These are phyloP conservation scores for Engystomops pustulosus DNA, from an alignment of 2,113 vertebrate species.

Conservation along the genomic window DNA sequence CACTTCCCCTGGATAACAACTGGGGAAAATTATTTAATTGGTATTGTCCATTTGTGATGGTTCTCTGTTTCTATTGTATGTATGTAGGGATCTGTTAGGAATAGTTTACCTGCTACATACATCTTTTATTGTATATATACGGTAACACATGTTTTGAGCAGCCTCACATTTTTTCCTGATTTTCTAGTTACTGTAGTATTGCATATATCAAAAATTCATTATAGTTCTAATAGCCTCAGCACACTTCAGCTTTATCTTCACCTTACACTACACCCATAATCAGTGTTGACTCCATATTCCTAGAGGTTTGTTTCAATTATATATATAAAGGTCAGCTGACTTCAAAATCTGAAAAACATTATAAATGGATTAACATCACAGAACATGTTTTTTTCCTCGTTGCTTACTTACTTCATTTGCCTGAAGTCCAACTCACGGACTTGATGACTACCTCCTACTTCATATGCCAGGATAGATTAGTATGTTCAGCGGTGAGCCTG, in stretches of 20 bases:
- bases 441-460: conserved; percentile 43
- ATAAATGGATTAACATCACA: conserved; percentile 34
- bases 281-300: background rate
- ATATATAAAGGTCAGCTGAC: conserved; percentile 43
- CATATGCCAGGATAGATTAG: conserved; percentile 40
- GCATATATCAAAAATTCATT: no score
- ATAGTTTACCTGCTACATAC: no score
- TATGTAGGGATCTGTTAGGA: no score
- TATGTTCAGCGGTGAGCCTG: background rate
- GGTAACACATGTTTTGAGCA: no score
- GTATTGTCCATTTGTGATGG: no score
- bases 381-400: conserved; percentile 10
- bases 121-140: no score
- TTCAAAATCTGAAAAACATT: conserved; percentile 18
- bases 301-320: background rate
- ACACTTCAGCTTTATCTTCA: background rate
- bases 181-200: no score
- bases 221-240: background rate
- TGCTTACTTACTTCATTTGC: conserved; percentile 34
- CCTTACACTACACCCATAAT: background rate
- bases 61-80: no score
- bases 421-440: conserved; percentile 29
- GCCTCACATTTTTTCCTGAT: no score
- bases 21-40: no score
- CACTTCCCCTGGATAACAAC: no score